Evolutionary conservation across 1,140 invertebrate species (phyloP).

Genomic region (Habropoda laboriosa): DNA sequence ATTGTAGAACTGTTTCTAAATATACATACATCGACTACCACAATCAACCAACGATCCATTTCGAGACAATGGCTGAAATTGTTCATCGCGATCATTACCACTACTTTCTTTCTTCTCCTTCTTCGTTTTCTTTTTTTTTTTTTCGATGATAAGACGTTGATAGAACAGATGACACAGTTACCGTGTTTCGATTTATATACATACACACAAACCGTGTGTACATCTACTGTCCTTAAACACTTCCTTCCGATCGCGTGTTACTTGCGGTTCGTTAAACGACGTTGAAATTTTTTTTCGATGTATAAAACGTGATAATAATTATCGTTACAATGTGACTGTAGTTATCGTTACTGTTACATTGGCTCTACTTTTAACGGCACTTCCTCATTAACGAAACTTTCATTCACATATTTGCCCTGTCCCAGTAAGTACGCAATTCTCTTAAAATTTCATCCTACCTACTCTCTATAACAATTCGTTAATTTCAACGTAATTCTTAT

Average conservation of each 20-base stretch:
- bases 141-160: conserved; percentile 3
- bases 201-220: neutral
- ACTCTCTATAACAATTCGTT: too few relatives aligned
- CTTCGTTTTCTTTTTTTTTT: neutral
- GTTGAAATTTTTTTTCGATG: neutral
- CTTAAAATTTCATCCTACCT: too few relatives aligned
- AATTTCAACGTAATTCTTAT: too few relatives aligned
- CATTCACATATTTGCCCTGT: neutral
- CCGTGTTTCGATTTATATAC: neutral
- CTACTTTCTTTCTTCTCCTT: neutral
- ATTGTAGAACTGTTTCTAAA: neutral
- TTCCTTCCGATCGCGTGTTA: neutral
- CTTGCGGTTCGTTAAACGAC: conserved; percentile 25
- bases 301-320: conserved; percentile 10
- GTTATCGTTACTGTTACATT: conserved; percentile 2
- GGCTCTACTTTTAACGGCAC: neutral
- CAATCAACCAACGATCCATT: neutral
- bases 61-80: neutral
- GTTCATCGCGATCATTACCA: neutral
- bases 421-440: neutral
- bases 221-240: neutral
- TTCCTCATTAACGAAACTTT: neutral
- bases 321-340: conserved; percentile 11
- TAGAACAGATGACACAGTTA: neutral
- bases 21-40: neutral